These are phyloP conservation scores for Tryphoninae sp. DNA, from an alignment of 2,888 invertebrate genomes.

Conservation along the genomic window DNA sequence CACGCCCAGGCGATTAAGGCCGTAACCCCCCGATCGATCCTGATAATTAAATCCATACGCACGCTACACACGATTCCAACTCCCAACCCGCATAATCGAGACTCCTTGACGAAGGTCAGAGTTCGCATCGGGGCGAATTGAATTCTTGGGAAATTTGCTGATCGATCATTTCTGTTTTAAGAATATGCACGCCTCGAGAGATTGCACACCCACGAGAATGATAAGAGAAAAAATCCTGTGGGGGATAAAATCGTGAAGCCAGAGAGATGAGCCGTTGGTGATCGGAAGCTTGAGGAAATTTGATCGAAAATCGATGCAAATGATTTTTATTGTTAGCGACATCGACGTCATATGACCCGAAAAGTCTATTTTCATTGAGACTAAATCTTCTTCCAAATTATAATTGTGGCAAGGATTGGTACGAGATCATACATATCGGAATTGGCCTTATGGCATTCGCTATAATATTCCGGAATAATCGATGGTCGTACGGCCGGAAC, in stretches of 20 bases:
- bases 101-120: conserved; percentile 33
- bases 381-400: background rate
- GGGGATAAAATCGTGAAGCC: conserved; percentile 6
- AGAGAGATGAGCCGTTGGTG: conserved; percentile 15
- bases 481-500: background rate
- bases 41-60: conserved; percentile 76
- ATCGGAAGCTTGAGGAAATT: conserved; percentile 28
- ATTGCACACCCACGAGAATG: conserved; percentile 8
- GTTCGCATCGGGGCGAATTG: background rate
- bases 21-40: conserved; percentile 72
- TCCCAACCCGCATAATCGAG: background rate
- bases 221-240: background rate
- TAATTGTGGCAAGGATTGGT: background rate
- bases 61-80: conserved; percentile 16
- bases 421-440: background rate
- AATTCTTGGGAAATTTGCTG: background rate
- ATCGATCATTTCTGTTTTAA: conserved; percentile 6
- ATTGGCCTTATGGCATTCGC: background rate
- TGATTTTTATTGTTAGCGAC: background rate
- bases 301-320: conserved; percentile 40
- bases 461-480: conserved; percentile 26
- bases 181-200: conserved; percentile 14
- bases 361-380: background rate
- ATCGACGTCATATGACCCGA: conserved; percentile 15
- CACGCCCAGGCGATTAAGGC: conserved; percentile 75